Percentiles rank a stretch among this genome's conserved stretches.
Conservation (phyloP, 2,888 invertebrate genomes). For the Aphodius sticticus region DNA sequence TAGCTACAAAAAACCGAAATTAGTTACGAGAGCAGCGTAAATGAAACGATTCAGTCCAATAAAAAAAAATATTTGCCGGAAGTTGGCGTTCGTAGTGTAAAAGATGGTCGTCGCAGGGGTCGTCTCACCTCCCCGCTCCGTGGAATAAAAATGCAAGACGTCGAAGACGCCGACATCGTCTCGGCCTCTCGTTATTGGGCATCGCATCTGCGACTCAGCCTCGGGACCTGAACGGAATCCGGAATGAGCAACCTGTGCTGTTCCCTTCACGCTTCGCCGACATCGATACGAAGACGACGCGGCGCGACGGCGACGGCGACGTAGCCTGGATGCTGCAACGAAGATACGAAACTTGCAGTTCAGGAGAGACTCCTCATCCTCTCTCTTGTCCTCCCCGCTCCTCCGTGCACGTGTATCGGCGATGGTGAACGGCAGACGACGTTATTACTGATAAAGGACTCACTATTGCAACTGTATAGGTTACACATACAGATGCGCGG, state of each 20-base stretch:
- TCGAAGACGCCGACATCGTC: conserved; percentile 4
- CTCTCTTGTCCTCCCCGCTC: conserved; percentile 19
- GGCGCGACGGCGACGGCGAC: neutral
- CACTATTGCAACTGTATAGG: neutral
- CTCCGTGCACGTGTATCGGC: neutral
- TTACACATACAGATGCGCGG: neutral
- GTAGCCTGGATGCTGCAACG: neutral
- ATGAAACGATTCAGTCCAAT: neutral
- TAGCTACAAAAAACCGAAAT: too few relatives aligned
- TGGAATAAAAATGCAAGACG: neutral
- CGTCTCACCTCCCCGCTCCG: neutral
- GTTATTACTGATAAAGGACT: conserved; percentile 4
- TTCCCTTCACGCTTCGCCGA: conserved; percentile 50
- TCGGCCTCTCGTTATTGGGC: conserved; percentile 51
- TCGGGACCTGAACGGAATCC: conserved; percentile 56
- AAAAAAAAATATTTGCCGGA: neutral
- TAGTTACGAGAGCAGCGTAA: neutral
- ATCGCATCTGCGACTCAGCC: conserved; percentile 55
- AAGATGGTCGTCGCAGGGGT: neutral
- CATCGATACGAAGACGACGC: conserved; percentile 35
- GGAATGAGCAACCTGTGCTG: conserved; percentile 55
- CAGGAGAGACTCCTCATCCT: conserved; percentile 33
- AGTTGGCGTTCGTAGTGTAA: neutral
- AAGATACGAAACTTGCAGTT: conserved; percentile 13
- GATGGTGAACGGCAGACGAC: neutral